phyloP scores from a whole-genome alignment of 2,888 invertebrate species.

The Venusia cambrica region DNA sequence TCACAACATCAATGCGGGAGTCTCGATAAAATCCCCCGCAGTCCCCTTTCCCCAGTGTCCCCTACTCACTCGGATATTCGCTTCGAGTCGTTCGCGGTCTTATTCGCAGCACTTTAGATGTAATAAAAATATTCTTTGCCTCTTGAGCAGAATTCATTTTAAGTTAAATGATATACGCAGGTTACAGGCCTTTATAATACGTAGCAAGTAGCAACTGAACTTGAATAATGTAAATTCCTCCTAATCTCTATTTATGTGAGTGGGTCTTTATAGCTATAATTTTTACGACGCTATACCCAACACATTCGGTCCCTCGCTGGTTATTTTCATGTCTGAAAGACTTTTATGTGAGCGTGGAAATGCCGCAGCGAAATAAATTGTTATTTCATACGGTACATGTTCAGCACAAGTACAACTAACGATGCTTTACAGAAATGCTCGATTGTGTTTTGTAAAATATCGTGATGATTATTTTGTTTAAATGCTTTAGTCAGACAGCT shows the following conservation, averaged over 20 bases:
- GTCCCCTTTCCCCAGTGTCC: conserved; percentile 41
- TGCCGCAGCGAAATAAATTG: conserved; percentile 19
- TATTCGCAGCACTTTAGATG: conserved; percentile 60
- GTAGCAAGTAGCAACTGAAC: conserved; percentile 34
- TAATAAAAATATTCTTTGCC: conserved; percentile 66
- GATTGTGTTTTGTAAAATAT: conserved; percentile 22
- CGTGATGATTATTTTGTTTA: too few relatives aligned
- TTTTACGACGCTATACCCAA: conserved; percentile 27
- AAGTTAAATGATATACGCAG: conserved; percentile 57
- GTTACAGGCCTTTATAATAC: conserved; percentile 15
- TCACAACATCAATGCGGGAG: conserved; percentile 51
- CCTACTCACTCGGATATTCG: conserved; percentile 36
- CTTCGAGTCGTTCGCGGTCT: conserved; percentile 37
- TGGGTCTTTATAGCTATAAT: conserved; percentile 34
- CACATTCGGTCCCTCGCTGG: conserved; percentile 15
- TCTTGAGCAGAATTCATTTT: conserved; percentile 58
- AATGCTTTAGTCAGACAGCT: too few relatives aligned
- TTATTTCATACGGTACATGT: conserved; percentile 18
- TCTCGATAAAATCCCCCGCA: conserved; percentile 56
- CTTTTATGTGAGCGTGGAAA: conserved; percentile 19
- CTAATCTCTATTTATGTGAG: conserved; percentile 47
- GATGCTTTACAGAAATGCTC: conserved; percentile 19
- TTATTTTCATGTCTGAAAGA: conserved; percentile 21
- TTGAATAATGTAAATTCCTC: conserved; percentile 48
- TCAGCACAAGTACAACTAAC: too few relatives aligned